Conservation (phyloP, 2,113 vertebrate genomes). For the Tringa solitaria region DNA sequence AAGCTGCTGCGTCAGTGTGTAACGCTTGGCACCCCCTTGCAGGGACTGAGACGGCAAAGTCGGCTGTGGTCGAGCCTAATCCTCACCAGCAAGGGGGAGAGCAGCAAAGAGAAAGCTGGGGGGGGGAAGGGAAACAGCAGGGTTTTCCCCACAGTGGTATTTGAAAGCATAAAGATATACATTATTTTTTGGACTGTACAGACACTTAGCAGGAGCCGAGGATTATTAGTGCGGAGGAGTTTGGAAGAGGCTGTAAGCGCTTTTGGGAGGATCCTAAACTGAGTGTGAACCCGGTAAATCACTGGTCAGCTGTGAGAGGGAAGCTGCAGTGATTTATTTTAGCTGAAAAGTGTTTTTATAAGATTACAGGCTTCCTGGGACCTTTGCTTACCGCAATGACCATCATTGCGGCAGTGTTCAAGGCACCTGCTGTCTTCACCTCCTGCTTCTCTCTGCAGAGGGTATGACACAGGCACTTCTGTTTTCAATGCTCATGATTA, state of each 20-base stretch:
- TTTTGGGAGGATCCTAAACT: not conserved
- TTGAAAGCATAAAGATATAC: not conserved
- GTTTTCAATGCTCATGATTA: not conserved
- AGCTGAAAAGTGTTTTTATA: not conserved
- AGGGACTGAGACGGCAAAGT: not conserved
- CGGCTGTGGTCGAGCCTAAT: not conserved
- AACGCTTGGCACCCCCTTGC: not conserved
- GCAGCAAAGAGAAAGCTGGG: not conserved
- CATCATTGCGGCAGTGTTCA: not conserved
- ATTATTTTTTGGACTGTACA: not conserved
- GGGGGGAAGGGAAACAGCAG: accelerated
- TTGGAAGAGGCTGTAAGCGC: not conserved
- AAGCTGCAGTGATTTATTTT: not conserved
- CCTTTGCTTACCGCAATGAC: not conserved
- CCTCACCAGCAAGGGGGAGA: not conserved
- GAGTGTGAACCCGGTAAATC: not conserved
- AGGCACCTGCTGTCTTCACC: not conserved
- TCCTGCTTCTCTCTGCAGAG: not conserved
- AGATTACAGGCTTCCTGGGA: not conserved
- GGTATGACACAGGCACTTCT: not conserved
- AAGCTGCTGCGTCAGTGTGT: not conserved
- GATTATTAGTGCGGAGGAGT: not conserved
- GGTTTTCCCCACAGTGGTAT: not conserved
- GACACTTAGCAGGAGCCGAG: not conserved
- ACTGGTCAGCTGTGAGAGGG: not conserved